Evolutionary conservation across 2,797 vertebrate species (phyloP).

Genomic region (Poeciliopsis paucimaculata): DNA sequence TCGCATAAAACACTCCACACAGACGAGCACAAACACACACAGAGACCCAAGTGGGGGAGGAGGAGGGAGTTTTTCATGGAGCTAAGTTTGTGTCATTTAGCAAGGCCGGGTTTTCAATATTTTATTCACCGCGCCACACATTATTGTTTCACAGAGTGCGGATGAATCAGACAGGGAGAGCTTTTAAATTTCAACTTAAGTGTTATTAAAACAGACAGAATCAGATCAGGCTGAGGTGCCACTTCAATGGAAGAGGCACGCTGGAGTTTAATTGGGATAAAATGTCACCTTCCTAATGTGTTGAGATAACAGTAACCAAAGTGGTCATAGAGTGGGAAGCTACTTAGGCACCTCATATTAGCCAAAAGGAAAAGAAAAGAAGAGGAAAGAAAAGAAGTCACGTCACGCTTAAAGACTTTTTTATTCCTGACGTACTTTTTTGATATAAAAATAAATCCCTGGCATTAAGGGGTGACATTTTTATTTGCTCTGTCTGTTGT

Average conservation of each 20-base stretch:
- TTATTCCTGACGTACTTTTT: neutral
- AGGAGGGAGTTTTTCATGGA: slow-evolving; percentile 27
- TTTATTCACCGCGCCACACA: slow-evolving; percentile 69
- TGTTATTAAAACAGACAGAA: slow-evolving; percentile 64
- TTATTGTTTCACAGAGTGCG: slow-evolving; percentile 57
- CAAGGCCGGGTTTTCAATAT: slow-evolving; percentile 63
- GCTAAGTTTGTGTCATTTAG: slow-evolving; percentile 48
- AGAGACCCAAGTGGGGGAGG: slow-evolving; percentile 10
- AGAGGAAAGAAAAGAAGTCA: neutral
- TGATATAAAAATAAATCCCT: neutral
- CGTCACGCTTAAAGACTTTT: neutral
- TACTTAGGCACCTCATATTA: slow-evolving; percentile 6
- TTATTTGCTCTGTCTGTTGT: neutral
- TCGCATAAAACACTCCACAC: slow-evolving; percentile 18
- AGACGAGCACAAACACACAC: slow-evolving; percentile 18
- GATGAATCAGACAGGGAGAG: slow-evolving; percentile 71
- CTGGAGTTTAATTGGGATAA: slow-evolving; percentile 55
- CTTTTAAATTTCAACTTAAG: slow-evolving; percentile 75
- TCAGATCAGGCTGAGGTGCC: slow-evolving; percentile 49
- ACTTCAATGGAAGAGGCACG: slow-evolving; percentile 57
- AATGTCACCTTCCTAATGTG: slow-evolving; percentile 39
- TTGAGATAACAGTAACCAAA: slow-evolving; percentile 12
- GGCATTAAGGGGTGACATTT: neutral
- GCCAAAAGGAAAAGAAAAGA: neutral
- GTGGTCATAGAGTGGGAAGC: slow-evolving; percentile 20